phyloP scores from a whole-genome alignment of 2,888 invertebrate species.

The Artemia sp. region DNA sequence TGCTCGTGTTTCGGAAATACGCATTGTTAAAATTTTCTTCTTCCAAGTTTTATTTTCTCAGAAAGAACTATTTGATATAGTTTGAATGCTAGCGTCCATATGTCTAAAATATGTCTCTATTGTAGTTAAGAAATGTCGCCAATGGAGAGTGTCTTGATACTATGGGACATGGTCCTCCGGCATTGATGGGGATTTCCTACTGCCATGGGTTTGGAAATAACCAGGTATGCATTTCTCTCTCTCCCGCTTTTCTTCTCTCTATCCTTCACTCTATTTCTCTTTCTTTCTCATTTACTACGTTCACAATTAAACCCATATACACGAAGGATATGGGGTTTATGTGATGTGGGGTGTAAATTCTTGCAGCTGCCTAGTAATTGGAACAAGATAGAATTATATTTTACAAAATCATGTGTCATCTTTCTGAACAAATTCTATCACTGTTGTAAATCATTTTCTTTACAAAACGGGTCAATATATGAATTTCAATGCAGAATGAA shows the following conservation, averaged over 20 bases:
- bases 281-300: no score
- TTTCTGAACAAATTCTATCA: no score
- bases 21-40: not conserved
- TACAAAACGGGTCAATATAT: constrained; percentile 15
- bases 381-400: no score
- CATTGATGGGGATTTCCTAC: constrained; percentile 67
- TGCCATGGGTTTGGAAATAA: constrained; percentile 94
- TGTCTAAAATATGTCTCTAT: constrained; percentile 21
- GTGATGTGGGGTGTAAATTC: no score
- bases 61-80: not conserved
- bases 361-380: no score
- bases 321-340: no score
- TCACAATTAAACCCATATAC: no score
- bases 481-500: no score
- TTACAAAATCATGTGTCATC: no score
- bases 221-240: constrained; percentile 37
- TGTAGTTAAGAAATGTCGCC: constrained; percentile 54
- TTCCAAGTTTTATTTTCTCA: not conserved
- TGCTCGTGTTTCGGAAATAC: not conserved
- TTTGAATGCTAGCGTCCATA: not conserved
- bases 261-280: no score
- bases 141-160: constrained; percentile 74
- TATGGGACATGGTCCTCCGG: constrained; percentile 78
- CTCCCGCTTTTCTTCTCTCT: no score
- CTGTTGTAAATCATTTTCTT: not conserved